Base-by-base conservation (phyloP, 2,888 invertebrate species). In the Drosophila robusta region DNA sequence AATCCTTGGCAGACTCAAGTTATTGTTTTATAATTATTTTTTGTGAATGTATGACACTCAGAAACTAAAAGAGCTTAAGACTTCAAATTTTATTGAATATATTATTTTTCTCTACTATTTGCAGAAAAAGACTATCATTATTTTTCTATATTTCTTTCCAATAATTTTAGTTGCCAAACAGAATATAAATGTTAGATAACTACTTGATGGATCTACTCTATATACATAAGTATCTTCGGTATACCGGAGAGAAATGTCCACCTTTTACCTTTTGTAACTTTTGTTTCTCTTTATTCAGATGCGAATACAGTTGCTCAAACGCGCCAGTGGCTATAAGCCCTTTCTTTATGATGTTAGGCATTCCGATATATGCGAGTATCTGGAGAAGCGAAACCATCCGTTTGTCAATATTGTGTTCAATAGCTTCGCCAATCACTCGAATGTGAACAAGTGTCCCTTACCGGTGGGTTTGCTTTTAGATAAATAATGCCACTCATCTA, bases 301-400 rank as follows among this genome's bases (percentile, higher is more conserved):
- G 78, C 82, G 89, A 9, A 65, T 87, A 50, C 84, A 89, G 45
- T 39, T 87, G 39, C 46, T 87, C 11, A 89, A 89, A 42, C 76
- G 89, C 1, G 87, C 90, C 9, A 89, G 77, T 61, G 87, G 87
- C 39, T 88, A 89, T 41, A 88, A 87, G 24, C 87, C 87, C 0
- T 88, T 88, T 12, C 78, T 88, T 0, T 87, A 87, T 14, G 89
- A 87, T 42, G 50, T 88, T 8, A 57, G 41, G 1, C 76, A 82
- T 16, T 47, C 69, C 8, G 77, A 88, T 70, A 14, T 80, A 1
- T 88, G 87, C 50, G 82, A 82, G 24, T 89, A 89, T 69, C 57
- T 88, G 67, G 89, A 89, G 32, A 87, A 84, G 6, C 81, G 84
- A 11, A 89, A 87, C 56, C 89, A 87, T 80, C 89, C 87, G 0